These are phyloP conservation scores for Xanthorhoe spadicearia DNA, from an alignment of 2,888 invertebrate genomes.

Conservation along the genomic window DNA sequence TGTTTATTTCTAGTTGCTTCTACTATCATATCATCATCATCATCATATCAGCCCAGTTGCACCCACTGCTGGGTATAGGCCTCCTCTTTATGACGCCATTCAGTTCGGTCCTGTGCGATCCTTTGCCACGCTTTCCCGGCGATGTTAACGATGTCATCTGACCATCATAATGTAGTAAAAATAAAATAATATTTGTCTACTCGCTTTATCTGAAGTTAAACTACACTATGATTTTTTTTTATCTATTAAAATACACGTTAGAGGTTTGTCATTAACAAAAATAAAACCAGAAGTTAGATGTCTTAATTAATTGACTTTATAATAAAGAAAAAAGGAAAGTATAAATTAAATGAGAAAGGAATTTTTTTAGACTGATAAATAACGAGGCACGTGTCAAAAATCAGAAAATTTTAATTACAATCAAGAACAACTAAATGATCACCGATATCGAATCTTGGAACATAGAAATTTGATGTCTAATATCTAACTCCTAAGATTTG, in stretches of 20 bases:
- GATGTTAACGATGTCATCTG: too few relatives aligned
- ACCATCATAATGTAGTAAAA: too few relatives aligned
- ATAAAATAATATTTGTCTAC: too few relatives aligned
- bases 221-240: too few relatives aligned
- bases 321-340: background rate
- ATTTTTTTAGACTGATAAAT: constrained; percentile 1
- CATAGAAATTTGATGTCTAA: constrained; percentile 12
- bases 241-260: background rate
- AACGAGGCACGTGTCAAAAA: constrained; percentile 18
- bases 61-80: too few relatives aligned
- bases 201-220: background rate
- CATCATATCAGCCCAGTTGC: too few relatives aligned
- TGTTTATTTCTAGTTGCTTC: too few relatives aligned
- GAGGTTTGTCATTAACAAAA: background rate
- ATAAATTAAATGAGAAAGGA: background rate
- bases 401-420: constrained; percentile 32
- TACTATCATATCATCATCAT: too few relatives aligned
- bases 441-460: background rate
- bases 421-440: constrained; percentile 3
- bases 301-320: background rate
- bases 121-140: too few relatives aligned
- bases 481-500: constrained; percentile 15
- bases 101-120: too few relatives aligned
- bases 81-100: too few relatives aligned
- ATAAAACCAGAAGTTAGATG: background rate